These are phyloP conservation scores for Anarsia innoxiella DNA, from an alignment of 2,888 invertebrate genomes.

Conservation along the genomic window DNA sequence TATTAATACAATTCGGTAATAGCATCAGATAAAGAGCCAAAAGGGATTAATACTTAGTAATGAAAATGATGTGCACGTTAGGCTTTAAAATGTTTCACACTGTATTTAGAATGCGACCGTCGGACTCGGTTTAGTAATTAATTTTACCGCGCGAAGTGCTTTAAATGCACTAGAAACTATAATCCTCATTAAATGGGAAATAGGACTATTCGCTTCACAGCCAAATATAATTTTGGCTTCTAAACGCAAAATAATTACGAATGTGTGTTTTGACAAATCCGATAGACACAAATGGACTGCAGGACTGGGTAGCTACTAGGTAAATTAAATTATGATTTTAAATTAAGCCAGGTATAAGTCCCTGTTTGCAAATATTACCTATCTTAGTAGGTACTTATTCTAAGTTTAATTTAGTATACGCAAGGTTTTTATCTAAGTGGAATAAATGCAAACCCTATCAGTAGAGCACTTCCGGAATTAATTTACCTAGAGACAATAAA, in stretches of 20 bases:
- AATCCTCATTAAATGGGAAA: constrained; percentile 72
- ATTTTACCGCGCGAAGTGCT: constrained; percentile 68
- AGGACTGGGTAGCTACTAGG: no score
- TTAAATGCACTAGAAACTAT: constrained; percentile 72
- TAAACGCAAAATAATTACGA: constrained; percentile 61
- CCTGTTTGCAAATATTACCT: no score
- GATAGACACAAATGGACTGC: constrained; percentile 16
- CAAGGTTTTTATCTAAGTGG: no score
- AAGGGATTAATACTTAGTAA: constrained; percentile 9
- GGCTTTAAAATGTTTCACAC: constrained; percentile 19
- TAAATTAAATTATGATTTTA: no score
- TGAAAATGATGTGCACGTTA: constrained; percentile 13
- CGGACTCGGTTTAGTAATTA: constrained; percentile 71
- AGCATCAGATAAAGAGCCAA: no score
- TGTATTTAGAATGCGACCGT: constrained; percentile 46
- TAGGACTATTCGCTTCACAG: constrained; percentile 62
- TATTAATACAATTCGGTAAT: no score
- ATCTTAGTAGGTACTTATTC: no score
- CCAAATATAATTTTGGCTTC: constrained; percentile 69
- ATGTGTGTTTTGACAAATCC: constrained; percentile 49
- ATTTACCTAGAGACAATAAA: constrained; percentile 52
- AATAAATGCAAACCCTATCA: no score
- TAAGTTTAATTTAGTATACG: no score
- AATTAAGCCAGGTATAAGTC: no score
- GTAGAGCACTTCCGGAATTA: no score